Conservation (phyloP, 2,113 vertebrate species). For the Crotophaga sulcirostris region DNA sequence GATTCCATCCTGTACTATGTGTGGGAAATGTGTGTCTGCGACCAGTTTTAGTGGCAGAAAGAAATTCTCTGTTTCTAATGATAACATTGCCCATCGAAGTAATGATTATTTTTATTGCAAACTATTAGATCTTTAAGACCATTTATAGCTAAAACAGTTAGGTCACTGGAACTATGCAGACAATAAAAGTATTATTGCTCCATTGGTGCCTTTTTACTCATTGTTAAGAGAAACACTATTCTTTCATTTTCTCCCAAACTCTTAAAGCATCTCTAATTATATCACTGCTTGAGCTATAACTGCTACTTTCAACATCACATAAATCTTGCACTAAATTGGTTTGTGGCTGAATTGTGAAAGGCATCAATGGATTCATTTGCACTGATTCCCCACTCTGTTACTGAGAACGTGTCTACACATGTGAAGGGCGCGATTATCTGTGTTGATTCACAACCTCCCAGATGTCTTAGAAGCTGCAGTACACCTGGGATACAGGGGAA, state of each 20-base stretch:
- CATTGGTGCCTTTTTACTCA: neutral
- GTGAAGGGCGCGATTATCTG: slow-evolving; percentile 81
- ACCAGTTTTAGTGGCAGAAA: neutral
- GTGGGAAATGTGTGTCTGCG: neutral
- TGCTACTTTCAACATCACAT: slow-evolving; percentile 80
- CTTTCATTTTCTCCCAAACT: slow-evolving; percentile 53
- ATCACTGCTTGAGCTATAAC: slow-evolving; percentile 67
- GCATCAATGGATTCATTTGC: slow-evolving; percentile 90
- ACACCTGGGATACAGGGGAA: slow-evolving; percentile 61
- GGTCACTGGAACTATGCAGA: slow-evolving; percentile 39
- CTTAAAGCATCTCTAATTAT: slow-evolving; percentile 75
- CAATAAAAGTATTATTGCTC: slow-evolving; percentile 61
- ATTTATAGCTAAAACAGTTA: slow-evolving; percentile 58
- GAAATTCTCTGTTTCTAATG: neutral
- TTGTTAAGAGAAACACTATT: slow-evolving; percentile 51
- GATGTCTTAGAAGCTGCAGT: slow-evolving; percentile 43
- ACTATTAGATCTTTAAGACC: slow-evolving; percentile 46
- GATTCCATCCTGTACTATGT: neutral
- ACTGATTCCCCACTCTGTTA: slow-evolving; percentile 74
- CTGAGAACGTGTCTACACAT: slow-evolving; percentile 83
- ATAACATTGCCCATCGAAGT: neutral
- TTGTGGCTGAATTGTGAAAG: slow-evolving; percentile 77
- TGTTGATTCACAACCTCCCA: slow-evolving; percentile 71
- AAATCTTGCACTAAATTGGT: slow-evolving; percentile 82
- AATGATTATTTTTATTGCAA: slow-evolving; percentile 40